These are phyloP conservation scores for Sebastolobus alascanus DNA, from an alignment of 2,797 vertebrate genomes.

Conservation along the genomic window DNA sequence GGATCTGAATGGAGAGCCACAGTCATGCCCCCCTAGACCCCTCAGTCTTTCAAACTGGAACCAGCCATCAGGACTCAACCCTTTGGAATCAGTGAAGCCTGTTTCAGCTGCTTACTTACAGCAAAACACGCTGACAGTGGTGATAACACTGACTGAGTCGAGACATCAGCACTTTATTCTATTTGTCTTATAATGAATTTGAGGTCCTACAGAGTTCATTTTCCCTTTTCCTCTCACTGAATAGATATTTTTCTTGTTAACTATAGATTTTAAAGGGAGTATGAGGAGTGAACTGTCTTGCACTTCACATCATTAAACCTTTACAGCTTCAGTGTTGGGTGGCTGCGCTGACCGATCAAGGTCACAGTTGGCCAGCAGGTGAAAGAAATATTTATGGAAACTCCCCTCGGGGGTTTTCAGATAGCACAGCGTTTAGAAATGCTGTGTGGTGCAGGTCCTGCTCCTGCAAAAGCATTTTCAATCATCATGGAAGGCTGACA, in stretches of 20 bases:
- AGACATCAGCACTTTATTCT: not conserved
- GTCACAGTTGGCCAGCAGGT: constrained; percentile 15
- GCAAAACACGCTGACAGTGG: not conserved
- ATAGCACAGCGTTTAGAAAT: constrained; percentile 15
- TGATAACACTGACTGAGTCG: too few relatives aligned
- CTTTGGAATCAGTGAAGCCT: not conserved
- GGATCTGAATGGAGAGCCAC: too few relatives aligned
- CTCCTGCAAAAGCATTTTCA: not conserved
- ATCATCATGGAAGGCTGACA: not conserved
- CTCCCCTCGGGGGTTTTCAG: constrained; percentile 15
- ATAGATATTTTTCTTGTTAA: not conserved
- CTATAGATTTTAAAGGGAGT: not conserved
- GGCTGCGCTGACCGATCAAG: constrained; percentile 4
- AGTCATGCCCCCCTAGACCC: not conserved
- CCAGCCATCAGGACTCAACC: not conserved
- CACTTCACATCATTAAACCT: constrained; percentile 3
- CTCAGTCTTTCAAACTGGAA: not conserved
- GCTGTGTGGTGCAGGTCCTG: not conserved
- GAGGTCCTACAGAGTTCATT: not conserved
- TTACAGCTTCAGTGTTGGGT: constrained; percentile 10
- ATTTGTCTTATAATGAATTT: not conserved
- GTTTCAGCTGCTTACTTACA: not conserved
- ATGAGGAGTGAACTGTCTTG: not conserved
- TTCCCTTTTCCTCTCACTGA: not conserved
- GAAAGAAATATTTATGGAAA: constrained; percentile 20